Evolutionary conservation across 2,113 vertebrate species (phyloP).

Genomic region (Leptosomus discolor): DNA sequence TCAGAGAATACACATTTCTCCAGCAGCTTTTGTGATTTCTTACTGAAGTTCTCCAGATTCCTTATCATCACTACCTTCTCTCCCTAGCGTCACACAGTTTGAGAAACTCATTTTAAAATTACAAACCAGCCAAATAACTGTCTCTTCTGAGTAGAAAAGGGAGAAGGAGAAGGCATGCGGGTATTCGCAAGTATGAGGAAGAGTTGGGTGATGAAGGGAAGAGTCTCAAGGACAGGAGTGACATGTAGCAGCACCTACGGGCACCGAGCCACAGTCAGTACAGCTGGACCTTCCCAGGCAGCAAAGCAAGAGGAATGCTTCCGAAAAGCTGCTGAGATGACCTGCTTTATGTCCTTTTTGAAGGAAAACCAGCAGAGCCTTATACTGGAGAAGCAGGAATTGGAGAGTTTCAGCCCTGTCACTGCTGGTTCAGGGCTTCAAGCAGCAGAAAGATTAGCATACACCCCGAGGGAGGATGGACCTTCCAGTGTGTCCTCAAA

Average conservation of each 20-base stretch:
- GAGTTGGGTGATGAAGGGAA: not conserved
- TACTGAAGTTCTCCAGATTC: not conserved
- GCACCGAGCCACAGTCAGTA: not conserved
- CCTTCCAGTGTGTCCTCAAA: not conserved
- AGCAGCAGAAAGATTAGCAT: not conserved
- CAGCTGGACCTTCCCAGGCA: not conserved
- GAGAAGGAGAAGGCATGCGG: not conserved
- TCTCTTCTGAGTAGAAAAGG: not conserved
- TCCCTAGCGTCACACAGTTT: fast-evolving
- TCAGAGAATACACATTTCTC: not conserved
- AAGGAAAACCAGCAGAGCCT: not conserved
- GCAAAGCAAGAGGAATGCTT: not conserved
- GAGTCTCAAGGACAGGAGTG: not conserved
- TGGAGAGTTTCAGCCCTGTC: not conserved
- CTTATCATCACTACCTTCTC: not conserved
- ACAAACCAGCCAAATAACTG: not conserved
- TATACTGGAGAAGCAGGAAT: not conserved
- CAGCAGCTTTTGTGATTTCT: not conserved
- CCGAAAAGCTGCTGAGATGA: not conserved
- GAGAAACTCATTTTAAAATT: not conserved
- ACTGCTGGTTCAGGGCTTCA: not conserved
- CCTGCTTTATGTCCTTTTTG: not conserved
- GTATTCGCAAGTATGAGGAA: not conserved
- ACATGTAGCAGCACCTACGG: not conserved
- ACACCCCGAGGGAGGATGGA: fast-evolving